phyloP scores from a whole-genome alignment of 2,888 invertebrate species.

The Noctua janthe region DNA sequence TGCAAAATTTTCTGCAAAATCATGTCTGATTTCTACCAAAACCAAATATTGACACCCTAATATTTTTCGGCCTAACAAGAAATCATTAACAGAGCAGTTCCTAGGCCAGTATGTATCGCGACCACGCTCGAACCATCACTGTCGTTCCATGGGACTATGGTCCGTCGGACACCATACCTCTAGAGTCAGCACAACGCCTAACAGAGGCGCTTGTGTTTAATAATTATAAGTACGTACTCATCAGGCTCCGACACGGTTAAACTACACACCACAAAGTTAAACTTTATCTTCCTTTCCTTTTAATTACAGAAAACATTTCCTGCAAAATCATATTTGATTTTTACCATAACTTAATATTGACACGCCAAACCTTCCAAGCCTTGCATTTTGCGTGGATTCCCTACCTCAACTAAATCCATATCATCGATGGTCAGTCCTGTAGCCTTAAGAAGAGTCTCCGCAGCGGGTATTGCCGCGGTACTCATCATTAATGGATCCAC shows the following conservation, averaged over 20 bases:
- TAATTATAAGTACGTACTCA: too few species aligned
- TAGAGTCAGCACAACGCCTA: too few species aligned
- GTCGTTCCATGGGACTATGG: too few species aligned
- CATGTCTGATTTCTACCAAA: neutral
- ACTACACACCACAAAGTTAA: neutral
- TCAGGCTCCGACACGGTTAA: neutral
- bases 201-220: too few species aligned
- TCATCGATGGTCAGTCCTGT: conserved; percentile 3
- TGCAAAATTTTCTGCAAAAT: neutral
- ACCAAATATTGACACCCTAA: neutral
- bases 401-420: conserved; percentile 5
- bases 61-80: neutral
- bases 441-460: conserved; percentile 5
- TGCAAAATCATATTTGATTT: neutral
- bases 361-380: neutral
- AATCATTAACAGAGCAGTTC: neutral
- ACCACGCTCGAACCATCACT: too few species aligned
- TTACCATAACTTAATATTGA: neutral
- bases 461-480: neutral
- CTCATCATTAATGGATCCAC: conserved; percentile 1
- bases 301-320: neutral
- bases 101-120: too few species aligned
- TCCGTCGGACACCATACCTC: too few species aligned
- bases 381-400: neutral
- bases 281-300: neutral